A percentile compares a stretch with the other conserved stretches of the same genome.
Evolutionary conservation across 2,888 invertebrate genomes (phyloP).

Genomic region (Buathra laborator): DNA sequence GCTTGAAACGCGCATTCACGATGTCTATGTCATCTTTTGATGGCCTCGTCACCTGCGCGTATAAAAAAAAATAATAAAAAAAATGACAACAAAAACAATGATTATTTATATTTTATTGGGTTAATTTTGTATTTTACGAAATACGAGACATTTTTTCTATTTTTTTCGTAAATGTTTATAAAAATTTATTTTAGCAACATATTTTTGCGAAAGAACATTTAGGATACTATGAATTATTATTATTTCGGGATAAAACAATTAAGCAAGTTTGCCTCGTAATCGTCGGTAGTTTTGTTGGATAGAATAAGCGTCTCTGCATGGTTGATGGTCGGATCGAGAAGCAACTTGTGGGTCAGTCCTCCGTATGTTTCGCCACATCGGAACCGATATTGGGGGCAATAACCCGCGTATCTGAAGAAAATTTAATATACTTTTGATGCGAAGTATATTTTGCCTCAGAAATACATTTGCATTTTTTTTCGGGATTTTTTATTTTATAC

Average conservation of each 20-base stretch:
- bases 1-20: conserved; percentile 88
- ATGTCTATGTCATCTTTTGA: conserved; percentile 89
- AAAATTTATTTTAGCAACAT: too few relatives aligned
- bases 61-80: neutral
- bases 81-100: neutral
- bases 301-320: conserved; percentile 91
- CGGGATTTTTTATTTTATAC: conserved; percentile 29
- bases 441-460: neutral
- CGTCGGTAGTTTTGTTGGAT: conserved; percentile 88
- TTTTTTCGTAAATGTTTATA: too few relatives aligned
- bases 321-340: conserved; percentile 90
- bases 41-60: conserved; percentile 87
- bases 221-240: neutral
- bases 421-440: neutral
- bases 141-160: too few relatives aligned
- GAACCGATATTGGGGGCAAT: conserved; percentile 91
- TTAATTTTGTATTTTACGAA: too few relatives aligned
- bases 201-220: too few relatives aligned
- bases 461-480: conserved; percentile 35
- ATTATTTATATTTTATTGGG: too few relatives aligned
- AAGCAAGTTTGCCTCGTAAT: conserved; percentile 87
- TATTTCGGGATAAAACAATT: neutral
- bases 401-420: conserved; percentile 90
- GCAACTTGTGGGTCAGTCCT: conserved; percentile 89
- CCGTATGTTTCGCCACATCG: conserved; percentile 92